Evolutionary conservation across 2,113 vertebrate species (phyloP).

Genomic region (Aramus guarauna): DNA sequence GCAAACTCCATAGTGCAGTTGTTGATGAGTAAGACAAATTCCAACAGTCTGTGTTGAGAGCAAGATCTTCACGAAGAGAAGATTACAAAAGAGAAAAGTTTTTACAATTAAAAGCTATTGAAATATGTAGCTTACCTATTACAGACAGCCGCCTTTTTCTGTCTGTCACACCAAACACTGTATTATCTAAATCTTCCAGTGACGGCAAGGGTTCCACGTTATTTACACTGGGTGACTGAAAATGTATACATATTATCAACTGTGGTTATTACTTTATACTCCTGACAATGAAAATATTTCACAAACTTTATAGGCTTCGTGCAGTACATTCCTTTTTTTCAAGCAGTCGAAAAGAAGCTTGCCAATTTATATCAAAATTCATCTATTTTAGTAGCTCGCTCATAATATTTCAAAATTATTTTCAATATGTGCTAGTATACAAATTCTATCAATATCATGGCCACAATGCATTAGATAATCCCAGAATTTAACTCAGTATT

Average conservation of each 20-base stretch:
- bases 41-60: neutral
- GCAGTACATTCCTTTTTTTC: neutral
- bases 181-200: constrained; percentile 91
- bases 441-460: neutral
- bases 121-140: constrained; percentile 77
- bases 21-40: neutral
- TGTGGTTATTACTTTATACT: neutral
- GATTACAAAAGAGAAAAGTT: neutral
- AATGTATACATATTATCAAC: neutral
- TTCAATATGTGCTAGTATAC: neutral
- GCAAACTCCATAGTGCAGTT: neutral
- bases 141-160: constrained; percentile 80
- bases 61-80: neutral
- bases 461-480: neutral
- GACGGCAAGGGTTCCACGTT: constrained; percentile 84
- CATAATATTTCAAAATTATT: neutral
- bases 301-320: neutral
- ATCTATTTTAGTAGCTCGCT: neutral
- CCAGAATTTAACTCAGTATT: neutral
- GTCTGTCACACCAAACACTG: constrained; percentile 79
- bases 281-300: neutral
- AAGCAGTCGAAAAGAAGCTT: neutral
- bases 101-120: neutral
- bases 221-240: constrained; percentile 74
- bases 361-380: neutral